Base-by-base conservation (phyloP, 92 coral and sea anemone genomes). In the Porites rus region DNA sequence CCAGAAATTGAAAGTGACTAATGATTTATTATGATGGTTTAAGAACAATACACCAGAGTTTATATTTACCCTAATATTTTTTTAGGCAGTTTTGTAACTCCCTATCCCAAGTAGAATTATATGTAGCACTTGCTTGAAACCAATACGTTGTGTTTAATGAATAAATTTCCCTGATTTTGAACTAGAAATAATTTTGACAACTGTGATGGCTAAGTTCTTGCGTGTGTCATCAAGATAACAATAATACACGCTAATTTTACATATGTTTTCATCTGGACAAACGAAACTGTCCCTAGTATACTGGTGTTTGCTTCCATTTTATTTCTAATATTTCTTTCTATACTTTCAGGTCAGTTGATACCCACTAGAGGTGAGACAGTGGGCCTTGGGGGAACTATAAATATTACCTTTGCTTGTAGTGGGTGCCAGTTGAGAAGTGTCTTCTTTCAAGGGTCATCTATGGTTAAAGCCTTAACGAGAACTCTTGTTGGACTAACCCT, bases 341-440 rank as follows among this genome's bases (percentile, higher is more conserved):
- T 28, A 28, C 31, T 28, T 28, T 21, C 14, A 58, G 81, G 69
- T 60, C 52, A 25, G 67, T 31, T 77, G 54, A 43, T 59, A 25
- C 81, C 81, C 21, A 25, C 69, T 43, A 77, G 31, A 64, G 69
- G 20, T 58, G 81, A 77, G 67, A 64, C 70, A 25, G 56, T 59
- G 19, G 81, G 81, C 70, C 52, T 76, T 43, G 81, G 81, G 17
- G 69, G 81, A 76, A 58, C 70, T 13, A 77, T 77, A 51, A 77
- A 77, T 22, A 28, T 77, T 17, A 77, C 69, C 14, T 59, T 77
- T 43, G 69, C 81, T 21, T 77, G 68, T 17, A 77, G 24, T 58
- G 69, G 69, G 11, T 77, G 68, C 51, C 69, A 58, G 69, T 59
- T 63, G 52, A 58, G 81, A 38, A 59, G 67, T 14, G 68, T 77